A percentile compares a stretch with the other conserved stretches of the same genome.
These are phyloP conservation scores for Delphinapterus leucas DNA, from an alignment of 2,113 vertebrate species.

Conservation along the genomic window DNA sequence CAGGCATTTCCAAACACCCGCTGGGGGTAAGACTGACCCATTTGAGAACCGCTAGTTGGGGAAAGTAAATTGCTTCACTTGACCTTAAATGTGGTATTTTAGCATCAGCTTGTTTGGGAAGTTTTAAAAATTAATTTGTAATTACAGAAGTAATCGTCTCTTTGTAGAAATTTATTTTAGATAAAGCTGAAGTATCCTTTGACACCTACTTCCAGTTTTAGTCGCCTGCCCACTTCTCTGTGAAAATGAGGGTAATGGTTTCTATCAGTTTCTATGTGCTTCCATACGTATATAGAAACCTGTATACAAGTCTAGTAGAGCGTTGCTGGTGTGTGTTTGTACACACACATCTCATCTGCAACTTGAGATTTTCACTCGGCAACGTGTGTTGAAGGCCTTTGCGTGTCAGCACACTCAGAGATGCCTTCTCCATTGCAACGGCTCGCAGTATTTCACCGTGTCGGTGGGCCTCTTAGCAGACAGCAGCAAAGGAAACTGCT, in stretches of 20 bases:
- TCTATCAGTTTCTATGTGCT: neutral
- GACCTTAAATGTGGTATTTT: neutral
- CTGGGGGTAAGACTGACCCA: neutral
- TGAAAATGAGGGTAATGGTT: neutral
- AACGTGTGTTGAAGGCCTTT: neutral
- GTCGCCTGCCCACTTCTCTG: neutral
- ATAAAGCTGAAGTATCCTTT: neutral
- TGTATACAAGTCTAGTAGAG: no score
- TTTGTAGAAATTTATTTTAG: neutral
- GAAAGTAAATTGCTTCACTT: neutral
- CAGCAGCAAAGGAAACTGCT: neutral
- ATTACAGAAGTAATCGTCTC: neutral
- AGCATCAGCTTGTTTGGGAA: neutral
- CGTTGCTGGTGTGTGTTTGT: neutral
- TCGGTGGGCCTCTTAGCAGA: neutral
- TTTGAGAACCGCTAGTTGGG: neutral
- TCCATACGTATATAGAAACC: neutral
- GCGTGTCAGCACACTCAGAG: neutral
- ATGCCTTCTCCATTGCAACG: neutral
- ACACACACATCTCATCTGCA: neutral
- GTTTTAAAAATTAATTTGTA: constrained; percentile 26
- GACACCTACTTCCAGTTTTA: neutral
- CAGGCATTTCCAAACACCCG: neutral
- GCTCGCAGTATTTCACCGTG: rapidly evolving
- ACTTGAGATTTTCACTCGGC: neutral